Evolutionary conservation across 2,113 vertebrate species (phyloP), one percentile per base, ranked within the genome.

Genomic region (Xiphophorus maculatus): DNA sequence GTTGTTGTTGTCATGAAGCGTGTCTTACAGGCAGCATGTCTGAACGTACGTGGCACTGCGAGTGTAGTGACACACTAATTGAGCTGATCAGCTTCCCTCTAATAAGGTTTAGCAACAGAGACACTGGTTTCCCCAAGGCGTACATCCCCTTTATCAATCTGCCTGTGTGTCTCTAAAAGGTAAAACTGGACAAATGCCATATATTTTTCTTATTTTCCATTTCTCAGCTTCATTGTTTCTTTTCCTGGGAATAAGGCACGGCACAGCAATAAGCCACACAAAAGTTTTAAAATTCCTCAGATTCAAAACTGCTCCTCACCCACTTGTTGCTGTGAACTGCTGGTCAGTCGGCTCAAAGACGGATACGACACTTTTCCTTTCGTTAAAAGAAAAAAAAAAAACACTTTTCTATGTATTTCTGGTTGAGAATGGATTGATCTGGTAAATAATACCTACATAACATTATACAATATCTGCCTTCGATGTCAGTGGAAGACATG

Each of bases 61-160:
- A 70, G 51, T 27, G 44, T 62, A 74, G 66, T 75, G 81, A 89
- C 79, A 81, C 73, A 68, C 77, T 71, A 87, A 80, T 74, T 76
- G 67, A 35, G 48, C 69, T 87, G 76, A 91, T 85, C 71, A 78
- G 73, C 75, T 88, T 87, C 76, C 40, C 71, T 71, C 37, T 91
- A 84, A 88, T 84, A 72, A 70, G 79, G 63, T 89, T 87, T 85
- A 82, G 9, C 81, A 69, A 77, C 61, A 48, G 25, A 88, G 73
- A 81, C 66, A 17, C 61, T 73, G 72, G 80, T 84, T 86, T 83
- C 70, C 79, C 76, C 68, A 69, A 75, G 80, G 69, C 82, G 76
- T 76, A 71, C n/a, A 69, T 77, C 40, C 68, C 81, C 73, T 66
- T 69, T 63, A 51, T 70, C 75, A 80, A 65, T 65, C 78, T 48